These are phyloP conservation scores for Strigamia crassipes DNA, from an alignment of 2,888 invertebrate genomes.

Conservation along the genomic window DNA sequence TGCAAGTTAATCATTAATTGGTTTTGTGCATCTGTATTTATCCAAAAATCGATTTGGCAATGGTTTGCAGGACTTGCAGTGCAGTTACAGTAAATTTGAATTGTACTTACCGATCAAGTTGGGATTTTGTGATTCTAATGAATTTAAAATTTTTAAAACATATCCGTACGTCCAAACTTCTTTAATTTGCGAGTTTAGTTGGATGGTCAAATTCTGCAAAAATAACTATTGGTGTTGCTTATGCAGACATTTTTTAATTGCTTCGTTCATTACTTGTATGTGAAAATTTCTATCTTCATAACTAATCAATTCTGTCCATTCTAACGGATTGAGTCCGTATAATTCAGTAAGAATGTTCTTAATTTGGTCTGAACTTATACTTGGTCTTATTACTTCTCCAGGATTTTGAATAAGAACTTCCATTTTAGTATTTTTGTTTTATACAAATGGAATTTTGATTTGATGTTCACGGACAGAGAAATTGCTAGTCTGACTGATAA, in stretches of 20 bases:
- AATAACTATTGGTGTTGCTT: background rate
- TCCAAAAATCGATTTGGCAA: background rate
- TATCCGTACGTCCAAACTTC: conserved; percentile 55
- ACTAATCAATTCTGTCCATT: conserved; percentile 69
- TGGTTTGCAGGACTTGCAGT: too few species aligned
- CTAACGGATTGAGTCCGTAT: conserved; percentile 68
- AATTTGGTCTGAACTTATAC: conserved; percentile 64
- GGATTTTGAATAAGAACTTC: conserved; percentile 57
- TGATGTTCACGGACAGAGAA: too few species aligned
- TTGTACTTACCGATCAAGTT: conserved; percentile 61
- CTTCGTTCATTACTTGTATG: conserved; percentile 65
- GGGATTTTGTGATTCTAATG: conserved; percentile 74
- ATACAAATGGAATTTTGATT: too few species aligned
- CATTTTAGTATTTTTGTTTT: conserved; percentile 44
- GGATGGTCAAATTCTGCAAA: conserved; percentile 41
- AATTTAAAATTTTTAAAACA: conserved; percentile 81
- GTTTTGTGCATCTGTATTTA: conserved; percentile 70
- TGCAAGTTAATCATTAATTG: conserved; percentile 73
- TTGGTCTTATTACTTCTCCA: conserved; percentile 66
- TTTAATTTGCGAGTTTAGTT: conserved; percentile 53
- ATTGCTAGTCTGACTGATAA: too few species aligned
- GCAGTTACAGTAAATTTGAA: too few species aligned
- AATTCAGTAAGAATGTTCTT: conserved; percentile 64
- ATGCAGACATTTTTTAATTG: too few species aligned
- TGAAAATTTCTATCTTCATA: conserved; percentile 81